Evolutionary conservation across 2,888 invertebrate species (phyloP).

Genomic region (Drymonia ruficornis): DNA sequence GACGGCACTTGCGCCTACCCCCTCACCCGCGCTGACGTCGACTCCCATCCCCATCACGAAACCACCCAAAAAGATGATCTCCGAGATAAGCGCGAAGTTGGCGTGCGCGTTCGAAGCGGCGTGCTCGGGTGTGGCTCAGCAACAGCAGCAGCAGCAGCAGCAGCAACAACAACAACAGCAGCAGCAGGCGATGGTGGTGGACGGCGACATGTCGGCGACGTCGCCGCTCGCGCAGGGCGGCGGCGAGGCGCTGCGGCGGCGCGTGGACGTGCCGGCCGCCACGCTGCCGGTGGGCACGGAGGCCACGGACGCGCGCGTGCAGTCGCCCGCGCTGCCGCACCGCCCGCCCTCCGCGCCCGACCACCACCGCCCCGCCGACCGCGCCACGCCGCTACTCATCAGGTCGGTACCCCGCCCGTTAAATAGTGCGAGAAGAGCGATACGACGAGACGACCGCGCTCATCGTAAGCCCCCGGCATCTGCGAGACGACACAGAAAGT

Average conservation of each 20-base stretch:
- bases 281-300: conserved; percentile 71
- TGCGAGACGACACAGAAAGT: too few relatives aligned
- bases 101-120: conserved; percentile 66
- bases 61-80: conserved; percentile 77
- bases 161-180: too few relatives aligned
- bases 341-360: conserved; percentile 64
- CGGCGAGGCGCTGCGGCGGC: conserved; percentile 44
- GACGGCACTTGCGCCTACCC: conserved; percentile 19
- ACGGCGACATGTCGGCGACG: conserved; percentile 30
- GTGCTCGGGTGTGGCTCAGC: conserved; percentile 9
- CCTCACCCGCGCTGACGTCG: conserved; percentile 21
- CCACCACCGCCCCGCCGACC: conserved; percentile 61
- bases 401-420: conserved; percentile 43
- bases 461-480: too few relatives aligned
- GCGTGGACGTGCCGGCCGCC: conserved; percentile 59
- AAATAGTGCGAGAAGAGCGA: too few relatives aligned
- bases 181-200: conserved; percentile 8
- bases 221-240: conserved; percentile 19
- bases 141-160: conserved; percentile 8
- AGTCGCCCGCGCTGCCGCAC: conserved; percentile 77
- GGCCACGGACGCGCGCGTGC: conserved; percentile 73
- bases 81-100: conserved; percentile 72
- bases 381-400: conserved; percentile 70
- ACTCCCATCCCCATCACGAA: conserved; percentile 68
- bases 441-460: too few relatives aligned